Conservation (phyloP, 2,113 vertebrate genomes). For the Holacanthus passer region DNA sequence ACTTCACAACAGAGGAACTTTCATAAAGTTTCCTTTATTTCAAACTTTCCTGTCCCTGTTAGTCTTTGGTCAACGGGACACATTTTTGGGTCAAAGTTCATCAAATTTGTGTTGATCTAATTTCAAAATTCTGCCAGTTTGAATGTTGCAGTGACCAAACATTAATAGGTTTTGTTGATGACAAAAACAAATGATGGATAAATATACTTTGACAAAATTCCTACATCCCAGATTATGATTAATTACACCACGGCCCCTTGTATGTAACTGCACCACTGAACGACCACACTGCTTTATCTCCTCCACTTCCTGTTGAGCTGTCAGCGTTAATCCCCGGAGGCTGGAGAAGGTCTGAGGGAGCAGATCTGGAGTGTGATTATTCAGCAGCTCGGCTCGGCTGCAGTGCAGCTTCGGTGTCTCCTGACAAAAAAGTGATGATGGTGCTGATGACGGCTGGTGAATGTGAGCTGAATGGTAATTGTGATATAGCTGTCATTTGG, state of each 20-base stretch:
- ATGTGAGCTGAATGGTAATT: not conserved
- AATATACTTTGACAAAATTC: not conserved
- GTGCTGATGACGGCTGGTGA: not conserved
- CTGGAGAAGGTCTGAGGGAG: constrained; percentile 13
- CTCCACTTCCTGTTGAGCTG: constrained; percentile 33
- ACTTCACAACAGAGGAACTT: too few species aligned
- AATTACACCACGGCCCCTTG: not conserved
- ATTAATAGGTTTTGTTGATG: not conserved
- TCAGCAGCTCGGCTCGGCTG: not conserved
- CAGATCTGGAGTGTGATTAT: constrained; percentile 39
- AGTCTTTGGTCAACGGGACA: too few species aligned
- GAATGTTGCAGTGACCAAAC: not conserved
- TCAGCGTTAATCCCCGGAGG: constrained; percentile 37
- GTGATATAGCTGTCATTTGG: not conserved
- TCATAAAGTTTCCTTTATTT: too few species aligned
- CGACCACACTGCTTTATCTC: constrained; percentile 10
- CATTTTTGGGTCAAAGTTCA: too few species aligned
- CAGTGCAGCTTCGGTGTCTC: not conserved
- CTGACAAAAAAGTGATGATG: not conserved
- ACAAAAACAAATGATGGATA: not conserved
- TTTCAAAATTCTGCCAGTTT: too few species aligned
- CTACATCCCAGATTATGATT: not conserved
- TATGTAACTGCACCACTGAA: not conserved
- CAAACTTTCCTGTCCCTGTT: too few species aligned
- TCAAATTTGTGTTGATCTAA: too few species aligned